Conservation (phyloP, 2,113 vertebrate genomes). For the Smithornis capensis region DNA sequence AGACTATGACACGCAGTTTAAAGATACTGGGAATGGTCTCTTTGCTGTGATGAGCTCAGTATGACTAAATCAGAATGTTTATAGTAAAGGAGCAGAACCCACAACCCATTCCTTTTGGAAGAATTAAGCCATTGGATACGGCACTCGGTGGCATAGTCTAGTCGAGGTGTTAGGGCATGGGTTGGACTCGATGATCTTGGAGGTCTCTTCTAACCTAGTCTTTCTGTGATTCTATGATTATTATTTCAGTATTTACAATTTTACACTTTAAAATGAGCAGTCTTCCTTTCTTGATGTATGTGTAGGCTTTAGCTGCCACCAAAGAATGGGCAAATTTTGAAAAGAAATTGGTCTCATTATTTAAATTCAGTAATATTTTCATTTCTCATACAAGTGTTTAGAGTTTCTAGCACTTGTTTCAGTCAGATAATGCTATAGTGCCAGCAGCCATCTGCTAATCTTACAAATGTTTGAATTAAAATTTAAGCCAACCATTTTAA, state of each 20-base stretch:
- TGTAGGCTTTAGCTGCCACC: not conserved
- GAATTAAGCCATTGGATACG: not conserved
- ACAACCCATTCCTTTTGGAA: not conserved
- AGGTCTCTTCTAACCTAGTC: too few relatives aligned
- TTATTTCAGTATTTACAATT: not conserved
- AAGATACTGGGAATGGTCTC: not conserved
- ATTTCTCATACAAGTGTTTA: not conserved
- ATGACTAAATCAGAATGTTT: not conserved
- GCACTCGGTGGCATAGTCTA: too few relatives aligned
- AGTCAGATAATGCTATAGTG: constrained; percentile 42
- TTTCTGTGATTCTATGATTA: too few relatives aligned
- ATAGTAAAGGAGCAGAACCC: not conserved
- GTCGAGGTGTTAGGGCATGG: too few relatives aligned
- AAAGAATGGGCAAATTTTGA: constrained; percentile 1
- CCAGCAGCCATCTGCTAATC: constrained; percentile 66
- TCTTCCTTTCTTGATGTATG: not conserved
- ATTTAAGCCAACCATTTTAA: constrained; percentile 50
- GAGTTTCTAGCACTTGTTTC: constrained; percentile 39
- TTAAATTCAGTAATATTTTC: constrained; percentile 45
- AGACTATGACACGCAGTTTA: not conserved
- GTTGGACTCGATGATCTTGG: too few relatives aligned
- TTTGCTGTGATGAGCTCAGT: not conserved
- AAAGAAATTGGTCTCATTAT: not conserved
- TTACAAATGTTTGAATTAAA: constrained; percentile 47
- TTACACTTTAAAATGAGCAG: not conserved